Base-by-base conservation (phyloP, 2,113 vertebrate genomes). In the Pluvianellus socialis region DNA sequence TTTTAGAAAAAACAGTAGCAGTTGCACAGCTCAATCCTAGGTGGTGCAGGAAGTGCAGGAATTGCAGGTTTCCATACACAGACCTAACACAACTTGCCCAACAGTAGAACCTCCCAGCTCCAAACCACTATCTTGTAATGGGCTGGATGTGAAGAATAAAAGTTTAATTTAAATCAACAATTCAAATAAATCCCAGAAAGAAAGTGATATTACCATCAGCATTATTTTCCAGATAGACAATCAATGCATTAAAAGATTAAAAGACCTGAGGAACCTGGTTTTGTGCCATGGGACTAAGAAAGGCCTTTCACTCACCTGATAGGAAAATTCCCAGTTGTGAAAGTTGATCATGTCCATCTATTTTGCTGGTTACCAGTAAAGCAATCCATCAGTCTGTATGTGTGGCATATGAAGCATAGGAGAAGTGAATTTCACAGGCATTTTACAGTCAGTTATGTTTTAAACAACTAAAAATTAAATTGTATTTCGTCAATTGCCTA, bases 391-490 rank as follows among this genome's bases (percentile, higher is more conserved):
- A 93, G 87, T 85, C 68, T 88, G 66, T 84, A 86, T n/a, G 56
- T 74, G 70, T 79, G 66, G 93, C 55, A 88, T 56, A 86, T 23
- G 75, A 92, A 93, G 93, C 79, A 93, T 79, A 91, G 79, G 85
- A 82, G 82, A 86, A 88, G 71, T 93, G 79, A 88, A 91, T 95
- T 94, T 93, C 91, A 88, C 56, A 66, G 50, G 75, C 71, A 88
- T 91, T 93, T 81, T 85, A 90, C 63, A 90, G 68, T 58, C 42
- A 86, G 49, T 91, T 91, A 89, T 58, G 75, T 75, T 91, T 94
- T 91, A 96, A 94, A 81, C 88, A 91, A 82, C 68, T 86, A 71
- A 81, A 94, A 95, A 95, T 80, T 73, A 92, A 96, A 97, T 74
- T 6, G 35, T 65, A 86, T 93, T 96, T 90, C 32, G 50, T 93